Conservation (phyloP, 2,797 vertebrate genomes). For the Aselliscus stoliczkanus region DNA sequence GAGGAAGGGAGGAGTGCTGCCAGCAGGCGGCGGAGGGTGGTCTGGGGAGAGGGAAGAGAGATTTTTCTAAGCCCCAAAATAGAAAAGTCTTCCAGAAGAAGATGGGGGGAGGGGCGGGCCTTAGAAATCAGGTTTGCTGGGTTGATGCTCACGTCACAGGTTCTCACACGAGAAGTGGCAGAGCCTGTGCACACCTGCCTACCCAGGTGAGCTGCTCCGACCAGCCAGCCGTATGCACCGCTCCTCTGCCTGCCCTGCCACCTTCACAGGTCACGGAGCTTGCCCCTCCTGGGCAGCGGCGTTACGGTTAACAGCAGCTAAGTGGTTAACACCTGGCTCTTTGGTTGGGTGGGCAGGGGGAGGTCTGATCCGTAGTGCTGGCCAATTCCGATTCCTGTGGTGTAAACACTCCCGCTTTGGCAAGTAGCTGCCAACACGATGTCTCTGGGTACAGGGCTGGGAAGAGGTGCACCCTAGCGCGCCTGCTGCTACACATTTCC, state of each 20-base stretch:
- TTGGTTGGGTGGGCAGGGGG: accelerated
- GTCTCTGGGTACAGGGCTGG: accelerated
- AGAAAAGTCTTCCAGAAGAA: background rate
- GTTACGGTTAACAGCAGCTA: no score
- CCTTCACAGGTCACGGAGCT: background rate
- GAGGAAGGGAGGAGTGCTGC: no score
- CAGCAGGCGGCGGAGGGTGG: background rate
- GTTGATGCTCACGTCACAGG: accelerated
- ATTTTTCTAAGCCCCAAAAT: background rate
- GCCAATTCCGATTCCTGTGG: accelerated
- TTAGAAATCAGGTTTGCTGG: background rate
- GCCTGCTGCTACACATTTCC: accelerated
- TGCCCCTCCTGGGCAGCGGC: background rate
- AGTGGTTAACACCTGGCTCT: accelerated
- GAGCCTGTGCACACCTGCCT: accelerated
- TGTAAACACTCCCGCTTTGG: accelerated
- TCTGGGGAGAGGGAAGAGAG: background rate
- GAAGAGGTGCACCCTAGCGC: accelerated
- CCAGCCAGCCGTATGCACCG: background rate
- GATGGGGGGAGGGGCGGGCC: accelerated
- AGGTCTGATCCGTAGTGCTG: accelerated
- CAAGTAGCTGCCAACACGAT: accelerated
- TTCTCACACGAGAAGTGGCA: accelerated
- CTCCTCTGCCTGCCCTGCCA: no score
- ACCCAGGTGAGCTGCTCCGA: background rate